phyloP scores from a whole-genome alignment of 2,113 vertebrate genomes.

The Gopherus flavomarginatus region DNA sequence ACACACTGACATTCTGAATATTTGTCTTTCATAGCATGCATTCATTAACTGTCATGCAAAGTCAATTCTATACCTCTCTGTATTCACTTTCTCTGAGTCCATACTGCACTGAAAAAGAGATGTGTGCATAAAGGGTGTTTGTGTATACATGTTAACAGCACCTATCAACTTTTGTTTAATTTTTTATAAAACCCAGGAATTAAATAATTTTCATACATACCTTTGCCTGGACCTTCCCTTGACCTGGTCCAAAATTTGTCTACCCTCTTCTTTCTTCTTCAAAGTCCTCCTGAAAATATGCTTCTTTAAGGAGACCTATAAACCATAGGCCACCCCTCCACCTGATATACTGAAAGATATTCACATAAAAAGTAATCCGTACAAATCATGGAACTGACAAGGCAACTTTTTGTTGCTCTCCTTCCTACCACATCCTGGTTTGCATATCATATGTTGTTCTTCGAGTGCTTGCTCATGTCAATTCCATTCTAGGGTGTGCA shows the following conservation, averaged over 20 bases:
- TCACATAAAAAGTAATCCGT: not conserved
- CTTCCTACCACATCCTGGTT: not conserved
- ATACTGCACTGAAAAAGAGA: not conserved
- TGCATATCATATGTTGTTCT: not conserved
- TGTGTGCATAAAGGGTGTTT: not conserved
- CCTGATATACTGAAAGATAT: not conserved
- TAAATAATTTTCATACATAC: not conserved
- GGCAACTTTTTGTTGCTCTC: not conserved
- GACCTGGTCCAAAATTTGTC: not conserved
- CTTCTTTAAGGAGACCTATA: not conserved
- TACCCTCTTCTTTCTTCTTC: not conserved
- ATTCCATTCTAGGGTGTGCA: too few relatives aligned
- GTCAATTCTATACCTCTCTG: not conserved
- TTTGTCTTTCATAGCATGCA: accelerated
- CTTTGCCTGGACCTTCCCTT: accelerated
- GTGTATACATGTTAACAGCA: not conserved
- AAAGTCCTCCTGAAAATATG: not conserved
- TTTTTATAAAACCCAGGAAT: not conserved
- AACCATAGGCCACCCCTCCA: not conserved
- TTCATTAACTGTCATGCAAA: accelerated
- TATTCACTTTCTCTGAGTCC: not conserved
- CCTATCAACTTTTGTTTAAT: not conserved
- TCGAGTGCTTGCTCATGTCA: too few relatives aligned
- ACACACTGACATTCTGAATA: accelerated
- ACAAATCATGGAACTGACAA: not conserved